Evolutionary conservation across 2,113 vertebrate genomes (phyloP), one percentile per base, ranked within the genome.

Genomic region (Brachyhypopomus occidentalis): DNA sequence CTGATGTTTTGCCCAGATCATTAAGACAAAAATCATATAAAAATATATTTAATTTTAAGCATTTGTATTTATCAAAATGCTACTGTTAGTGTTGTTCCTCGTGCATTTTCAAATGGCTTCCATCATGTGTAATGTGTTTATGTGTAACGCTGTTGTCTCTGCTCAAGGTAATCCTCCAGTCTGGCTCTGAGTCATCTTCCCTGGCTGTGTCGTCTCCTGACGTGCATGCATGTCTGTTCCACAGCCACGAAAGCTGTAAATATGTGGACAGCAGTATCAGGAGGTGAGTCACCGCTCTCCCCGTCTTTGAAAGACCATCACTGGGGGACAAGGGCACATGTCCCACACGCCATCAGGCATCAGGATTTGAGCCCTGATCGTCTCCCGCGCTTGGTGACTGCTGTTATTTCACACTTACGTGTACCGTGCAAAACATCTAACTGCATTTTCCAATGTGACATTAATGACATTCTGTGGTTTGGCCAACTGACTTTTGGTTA

Each of bases 241-340:
- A 14, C 48, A 73, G 71, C 25, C 63, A 34, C 25, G 63, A 30
- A 23, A 67, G 16, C 45, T 36, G 62, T 22, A 55, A 66, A 16
- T 77, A 34, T 36, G 20, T 12, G 4, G 27, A 64, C 64, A 70
- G 52, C 64, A 58, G 64, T 14, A 58, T 4, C 64, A 70, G 34
- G 64, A 59, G 64, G 69, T 78, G 77, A 78, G 64, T 78, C 64
- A 67, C 30, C 5, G 30, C 17, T 67, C 27, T 9, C 38, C 55
- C 11, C 9, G 52, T 23, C 36, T 30, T 17, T 27, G 36, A 23
- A 56, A 67, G 27, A 5, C 60, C 7, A 4, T 30, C 64, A 3
- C 52, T 78, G 19, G 4, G 19, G 64, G 41, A 66, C 75, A 67
- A 48, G 63, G 48, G 20, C 25, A 27, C 23, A 58, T 58, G 19